Conservation (phyloP, 2,888 invertebrate genomes). For the Apoderus coryli region DNA sequence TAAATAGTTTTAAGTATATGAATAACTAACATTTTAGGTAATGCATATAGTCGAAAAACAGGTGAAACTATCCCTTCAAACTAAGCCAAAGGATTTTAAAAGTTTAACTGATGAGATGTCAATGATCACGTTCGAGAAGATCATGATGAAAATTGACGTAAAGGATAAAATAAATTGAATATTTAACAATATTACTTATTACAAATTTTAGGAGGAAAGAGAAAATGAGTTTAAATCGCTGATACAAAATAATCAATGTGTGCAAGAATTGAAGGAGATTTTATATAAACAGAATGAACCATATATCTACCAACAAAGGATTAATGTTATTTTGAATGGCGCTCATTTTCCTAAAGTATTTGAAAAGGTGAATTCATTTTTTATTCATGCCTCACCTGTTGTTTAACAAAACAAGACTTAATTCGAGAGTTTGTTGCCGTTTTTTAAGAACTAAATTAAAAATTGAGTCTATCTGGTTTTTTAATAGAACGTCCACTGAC, state of each 20-base stretch:
- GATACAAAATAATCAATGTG: slow-evolving; percentile 22
- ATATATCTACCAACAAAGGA: slow-evolving; percentile 23
- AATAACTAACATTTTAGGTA: slow-evolving; percentile 20
- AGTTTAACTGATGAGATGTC: slow-evolving; percentile 24
- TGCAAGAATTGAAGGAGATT: slow-evolving; percentile 23
- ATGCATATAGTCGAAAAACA: slow-evolving; percentile 27
- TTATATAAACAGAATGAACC: slow-evolving; percentile 21
- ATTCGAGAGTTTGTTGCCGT: slow-evolving; percentile 2
- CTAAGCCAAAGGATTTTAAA: slow-evolving; percentile 26
- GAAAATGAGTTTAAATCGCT: slow-evolving; percentile 22
- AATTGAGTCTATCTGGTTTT: too few relatives aligned
- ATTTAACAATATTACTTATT: slow-evolving; percentile 7
- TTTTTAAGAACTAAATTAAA: too few relatives aligned
- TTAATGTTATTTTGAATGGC: slow-evolving; percentile 23
- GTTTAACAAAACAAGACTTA: too few relatives aligned
- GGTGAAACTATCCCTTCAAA: slow-evolving; percentile 25
- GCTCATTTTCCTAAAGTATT: slow-evolving; percentile 25
- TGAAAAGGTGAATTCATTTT: slow-evolving; percentile 27
- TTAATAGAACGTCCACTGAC: too few relatives aligned
- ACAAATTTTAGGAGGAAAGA: slow-evolving; percentile 24
- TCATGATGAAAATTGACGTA: slow-evolving; percentile 28
- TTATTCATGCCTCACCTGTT: too few relatives aligned
- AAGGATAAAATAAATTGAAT: neutral
- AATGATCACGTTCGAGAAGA: slow-evolving; percentile 23
- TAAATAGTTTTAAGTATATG: neutral